Percentiles rank a stretch among this genome's conserved stretches.
Conservation (phyloP, 2,797 vertebrate species). For the Fringilla coelebs region DNA sequence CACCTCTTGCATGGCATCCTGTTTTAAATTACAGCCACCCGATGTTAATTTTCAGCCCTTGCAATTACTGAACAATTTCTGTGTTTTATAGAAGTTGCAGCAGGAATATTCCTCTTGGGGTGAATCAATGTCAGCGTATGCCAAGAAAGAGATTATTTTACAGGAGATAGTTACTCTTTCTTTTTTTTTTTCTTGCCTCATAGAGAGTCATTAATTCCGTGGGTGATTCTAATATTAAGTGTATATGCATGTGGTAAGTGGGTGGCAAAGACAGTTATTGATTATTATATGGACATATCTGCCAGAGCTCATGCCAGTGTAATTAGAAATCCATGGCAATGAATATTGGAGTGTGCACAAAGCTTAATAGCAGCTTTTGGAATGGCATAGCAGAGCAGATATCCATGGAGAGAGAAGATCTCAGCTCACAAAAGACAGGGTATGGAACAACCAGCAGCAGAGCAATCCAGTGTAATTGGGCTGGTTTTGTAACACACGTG, state of each 20-base stretch:
- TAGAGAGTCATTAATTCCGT: slow-evolving; percentile 19
- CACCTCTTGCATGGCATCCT: not conserved
- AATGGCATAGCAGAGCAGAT: not conserved
- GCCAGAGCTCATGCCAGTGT: slow-evolving; percentile 14
- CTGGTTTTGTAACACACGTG: not conserved
- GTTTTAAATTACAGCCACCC: not conserved
- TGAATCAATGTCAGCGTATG: slow-evolving; percentile 28
- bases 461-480: not conserved
- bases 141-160: slow-evolving; percentile 26
- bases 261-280: slow-evolving; percentile 49
- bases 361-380: not conserved
- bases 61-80: slow-evolving; percentile 5
- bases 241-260: slow-evolving; percentile 47
- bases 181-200: not conserved
- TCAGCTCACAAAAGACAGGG: not conserved
- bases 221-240: slow-evolving; percentile 53
- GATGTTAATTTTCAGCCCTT: not conserved
- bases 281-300: slow-evolving; percentile 45
- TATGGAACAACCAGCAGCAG: not conserved
- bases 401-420: not conserved
- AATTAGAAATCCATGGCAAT: slow-evolving; percentile 37
- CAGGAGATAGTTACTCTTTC: not conserved
- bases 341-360: not conserved
- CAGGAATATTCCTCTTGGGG: slow-evolving; percentile 30
- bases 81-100: not conserved